Percentiles rank a stretch among this genome's conserved stretches.
These are phyloP conservation scores for Halocynthia aurantium DNA, from an alignment of 23 tunicate genomes.

Conservation along the genomic window DNA sequence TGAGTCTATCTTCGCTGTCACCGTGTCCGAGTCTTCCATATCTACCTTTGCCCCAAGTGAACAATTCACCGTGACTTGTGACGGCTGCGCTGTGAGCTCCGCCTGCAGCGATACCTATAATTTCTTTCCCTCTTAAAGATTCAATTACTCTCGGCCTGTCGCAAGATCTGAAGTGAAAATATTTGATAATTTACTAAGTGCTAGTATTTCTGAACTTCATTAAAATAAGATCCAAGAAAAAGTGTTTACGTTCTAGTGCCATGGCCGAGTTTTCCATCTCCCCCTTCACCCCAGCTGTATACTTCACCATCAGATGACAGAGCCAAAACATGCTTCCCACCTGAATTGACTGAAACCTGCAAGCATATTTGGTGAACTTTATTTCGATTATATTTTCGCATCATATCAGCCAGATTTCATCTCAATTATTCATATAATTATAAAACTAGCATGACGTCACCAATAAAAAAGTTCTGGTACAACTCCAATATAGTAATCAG, in stretches of 20 bases:
- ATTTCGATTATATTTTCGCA: too few species aligned
- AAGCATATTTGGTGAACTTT: not conserved
- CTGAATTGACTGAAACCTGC: constrained; percentile 78
- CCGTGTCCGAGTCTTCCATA: constrained; percentile 85
- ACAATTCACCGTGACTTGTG: constrained; percentile 28
- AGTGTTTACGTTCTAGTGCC: constrained; percentile 56
- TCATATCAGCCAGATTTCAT: too few species aligned
- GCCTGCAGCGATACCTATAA: constrained; percentile 63
- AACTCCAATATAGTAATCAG: too few species aligned
- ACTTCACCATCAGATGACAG: constrained; percentile 70
- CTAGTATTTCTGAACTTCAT: not conserved
- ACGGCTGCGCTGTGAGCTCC: constrained; percentile 86
- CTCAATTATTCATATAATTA: too few species aligned
- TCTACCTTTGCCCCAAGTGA: constrained; percentile 91
- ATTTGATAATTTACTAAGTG: not conserved
- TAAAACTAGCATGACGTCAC: too few species aligned
- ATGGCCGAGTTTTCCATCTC: constrained; percentile 83
- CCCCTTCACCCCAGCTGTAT: constrained; percentile 93
- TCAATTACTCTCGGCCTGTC: constrained; percentile 76
- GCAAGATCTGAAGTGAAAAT: constrained; percentile 27
- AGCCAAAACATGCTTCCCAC: constrained; percentile 76
- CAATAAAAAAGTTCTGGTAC: too few species aligned
- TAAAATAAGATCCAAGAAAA: not conserved
- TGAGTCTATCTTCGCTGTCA: constrained; percentile 60
- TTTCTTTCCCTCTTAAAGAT: constrained; percentile 29